Base-by-base conservation (phyloP, 2,888 invertebrate species). In the Pyrrhia umbra region DNA sequence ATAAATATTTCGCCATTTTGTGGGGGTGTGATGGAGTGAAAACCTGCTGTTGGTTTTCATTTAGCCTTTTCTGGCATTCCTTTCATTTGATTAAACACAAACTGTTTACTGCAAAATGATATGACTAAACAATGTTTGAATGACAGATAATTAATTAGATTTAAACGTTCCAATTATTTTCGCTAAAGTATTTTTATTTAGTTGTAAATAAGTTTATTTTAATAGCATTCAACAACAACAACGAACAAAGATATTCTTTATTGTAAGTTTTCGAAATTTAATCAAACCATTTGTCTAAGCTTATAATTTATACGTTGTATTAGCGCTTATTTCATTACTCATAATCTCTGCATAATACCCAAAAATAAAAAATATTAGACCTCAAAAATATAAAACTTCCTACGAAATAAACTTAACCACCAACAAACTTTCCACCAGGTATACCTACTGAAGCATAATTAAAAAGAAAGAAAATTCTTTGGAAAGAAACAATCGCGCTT, bases 401-500 rank as follows among this genome's bases (percentile, higher is more conserved):
- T 18, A 39, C 16, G 21, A 61, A 30, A 60, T 60, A 42, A 47
- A 49, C 47, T 61, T 67, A 16, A 34, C 42, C 54, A 20, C 55
- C 45, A 60, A 73, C 65, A 73, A 75, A 73, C 64, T 75, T 75
- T 75, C 69, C 52, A 58, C 73, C 75, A 76, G 79, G 81, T 82
- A 84, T 63, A 61, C 50, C 72, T 64, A 72, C 63, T 68, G 67
- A 62, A 70, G 69, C 69, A 75, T 79, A 81, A 81, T 83, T 85
- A 83, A 79, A 79, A 82, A 79, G 77, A 72, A 76, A 80, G 81
- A 77, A 80, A 79, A 81, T 80, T 77, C 71, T 79, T 85, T 83
- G 77, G 79, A 78, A 79, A 85, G 82, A 87, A 87, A 88, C 88
- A 89, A 85, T 88, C 83, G 88, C 83, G 77, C 77, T 72, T 51